Percentiles rank a stretch among this genome's conserved stretches.
These are phyloP conservation scores for Lota lota DNA, from an alignment of 2,113 vertebrate species.

Conservation along the genomic window DNA sequence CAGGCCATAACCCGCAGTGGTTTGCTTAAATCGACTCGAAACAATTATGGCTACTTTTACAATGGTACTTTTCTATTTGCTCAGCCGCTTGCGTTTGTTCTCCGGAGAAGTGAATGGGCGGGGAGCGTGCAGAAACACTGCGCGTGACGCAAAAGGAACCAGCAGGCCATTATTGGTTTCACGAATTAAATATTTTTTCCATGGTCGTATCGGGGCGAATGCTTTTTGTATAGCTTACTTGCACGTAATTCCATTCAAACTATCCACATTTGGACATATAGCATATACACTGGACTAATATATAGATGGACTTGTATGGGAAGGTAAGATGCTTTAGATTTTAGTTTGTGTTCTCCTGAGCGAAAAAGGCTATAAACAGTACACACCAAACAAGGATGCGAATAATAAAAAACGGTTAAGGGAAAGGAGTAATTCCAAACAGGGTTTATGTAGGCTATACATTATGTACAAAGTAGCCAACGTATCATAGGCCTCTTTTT, in stretches of 20 bases:
- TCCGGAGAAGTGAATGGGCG: constrained; percentile 31
- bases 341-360: not conserved
- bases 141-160: constrained; percentile 48
- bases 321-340: constrained; percentile 75
- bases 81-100: constrained; percentile 30
- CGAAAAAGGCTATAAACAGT: not conserved
- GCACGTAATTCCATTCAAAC: not conserved
- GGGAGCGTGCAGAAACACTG: constrained; percentile 6
- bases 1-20: not conserved
- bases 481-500: too few species aligned
- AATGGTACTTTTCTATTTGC: constrained; percentile 43
- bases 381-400: not conserved
- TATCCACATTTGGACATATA: not conserved
- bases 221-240: too few species aligned
- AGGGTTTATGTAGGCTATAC: not conserved
- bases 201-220: too few species aligned
- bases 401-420: too few species aligned
- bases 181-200: constrained; percentile 9
- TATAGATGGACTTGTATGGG: constrained; percentile 79
- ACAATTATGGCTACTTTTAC: not conserved
- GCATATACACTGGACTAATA: not conserved
- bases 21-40: too few species aligned
- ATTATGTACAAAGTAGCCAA: too few species aligned
- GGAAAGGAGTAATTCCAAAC: not conserved
- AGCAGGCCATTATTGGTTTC: constrained; percentile 43